Percentiles rank a stretch among this genome's conserved stretches.
Evolutionary conservation across 2,888 invertebrate species (phyloP).

Genomic region (Litoditis marina): DNA sequence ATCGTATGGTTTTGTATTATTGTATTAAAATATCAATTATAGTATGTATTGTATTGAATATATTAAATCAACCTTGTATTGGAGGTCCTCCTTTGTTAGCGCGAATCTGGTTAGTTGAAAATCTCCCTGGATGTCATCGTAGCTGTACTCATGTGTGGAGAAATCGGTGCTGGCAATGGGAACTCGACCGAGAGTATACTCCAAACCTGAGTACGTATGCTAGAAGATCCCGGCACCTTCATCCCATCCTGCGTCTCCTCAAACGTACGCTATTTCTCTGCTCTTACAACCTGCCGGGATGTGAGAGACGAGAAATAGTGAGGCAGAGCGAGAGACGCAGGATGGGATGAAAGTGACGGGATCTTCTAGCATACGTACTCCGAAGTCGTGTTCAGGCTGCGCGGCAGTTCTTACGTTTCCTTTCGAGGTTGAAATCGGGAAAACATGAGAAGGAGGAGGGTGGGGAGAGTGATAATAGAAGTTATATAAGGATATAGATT

Average conservation of each 20-base stretch:
- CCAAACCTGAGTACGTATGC: conserved; percentile 21
- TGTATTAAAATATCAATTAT: too few relatives aligned
- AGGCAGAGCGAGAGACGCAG: too few relatives aligned
- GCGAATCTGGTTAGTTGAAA: conserved; percentile 68
- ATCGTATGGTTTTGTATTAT: too few relatives aligned
- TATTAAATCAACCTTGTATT: background rate
- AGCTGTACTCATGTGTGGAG: conserved; percentile 77
- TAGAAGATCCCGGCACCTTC: too few relatives aligned
- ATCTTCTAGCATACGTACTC: too few relatives aligned
- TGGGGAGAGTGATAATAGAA: background rate
- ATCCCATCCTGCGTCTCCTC: too few relatives aligned
- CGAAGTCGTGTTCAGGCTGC: too few relatives aligned
- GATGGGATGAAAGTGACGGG: too few relatives aligned
- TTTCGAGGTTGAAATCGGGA: background rate
- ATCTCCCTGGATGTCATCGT: conserved; percentile 70
- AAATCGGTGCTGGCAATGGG: conserved; percentile 84
- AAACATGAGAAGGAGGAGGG: background rate
- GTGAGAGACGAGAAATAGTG: too few relatives aligned
- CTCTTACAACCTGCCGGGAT: too few relatives aligned
- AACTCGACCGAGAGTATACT: conserved; percentile 70
- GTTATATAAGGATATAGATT: background rate
- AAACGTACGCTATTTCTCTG: too few relatives aligned
- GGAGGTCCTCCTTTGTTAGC: conserved; percentile 71
- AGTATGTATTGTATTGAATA: background rate
- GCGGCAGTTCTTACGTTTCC: too few relatives aligned